Evolutionary conservation across 2,888 invertebrate genomes (phyloP).

Genomic region (Trissolcus brochymenae): DNA sequence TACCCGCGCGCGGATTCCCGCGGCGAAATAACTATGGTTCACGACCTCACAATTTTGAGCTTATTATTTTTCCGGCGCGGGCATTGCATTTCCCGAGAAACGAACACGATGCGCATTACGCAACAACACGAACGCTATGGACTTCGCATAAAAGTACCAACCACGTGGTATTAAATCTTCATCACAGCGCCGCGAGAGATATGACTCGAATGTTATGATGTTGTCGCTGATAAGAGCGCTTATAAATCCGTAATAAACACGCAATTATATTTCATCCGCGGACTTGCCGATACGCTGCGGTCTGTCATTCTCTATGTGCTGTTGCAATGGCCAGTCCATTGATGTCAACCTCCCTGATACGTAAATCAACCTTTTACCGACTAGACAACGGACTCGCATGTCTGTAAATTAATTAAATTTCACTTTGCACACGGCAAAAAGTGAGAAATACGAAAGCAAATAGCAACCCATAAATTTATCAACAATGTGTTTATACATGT

Average conservation of each 20-base stretch:
- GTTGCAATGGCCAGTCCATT: conserved; percentile 4
- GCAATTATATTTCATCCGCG: conserved; percentile 38
- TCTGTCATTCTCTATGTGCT: conserved; percentile 3
- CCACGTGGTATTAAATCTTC: conserved; percentile 43
- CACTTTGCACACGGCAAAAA: neutral
- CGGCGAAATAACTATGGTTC: conserved; percentile 54
- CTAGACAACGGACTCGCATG: no score
- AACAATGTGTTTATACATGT: no score
- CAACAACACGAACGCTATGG: conserved; percentile 34
- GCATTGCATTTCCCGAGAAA: conserved; percentile 43
- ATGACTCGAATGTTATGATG: conserved; percentile 47
- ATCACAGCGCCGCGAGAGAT: conserved; percentile 42
- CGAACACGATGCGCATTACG: conserved; percentile 39
- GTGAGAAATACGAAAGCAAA: no score
- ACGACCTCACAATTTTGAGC: conserved; percentile 58
- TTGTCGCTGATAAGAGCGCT: conserved; percentile 34
- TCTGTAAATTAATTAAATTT: neutral
- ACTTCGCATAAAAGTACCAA: conserved; percentile 21
- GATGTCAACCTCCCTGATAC: conserved; percentile 7
- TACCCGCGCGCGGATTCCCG: conserved; percentile 42
- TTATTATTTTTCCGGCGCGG: conserved; percentile 54
- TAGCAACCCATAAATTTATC: no score
- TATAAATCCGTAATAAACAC: conserved; percentile 41
- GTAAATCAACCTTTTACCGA: no score
- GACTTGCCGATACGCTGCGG: conserved; percentile 11